Conservation (phyloP, 2,797 vertebrate genomes). For the Hyperoplus lanceolatus region DNA sequence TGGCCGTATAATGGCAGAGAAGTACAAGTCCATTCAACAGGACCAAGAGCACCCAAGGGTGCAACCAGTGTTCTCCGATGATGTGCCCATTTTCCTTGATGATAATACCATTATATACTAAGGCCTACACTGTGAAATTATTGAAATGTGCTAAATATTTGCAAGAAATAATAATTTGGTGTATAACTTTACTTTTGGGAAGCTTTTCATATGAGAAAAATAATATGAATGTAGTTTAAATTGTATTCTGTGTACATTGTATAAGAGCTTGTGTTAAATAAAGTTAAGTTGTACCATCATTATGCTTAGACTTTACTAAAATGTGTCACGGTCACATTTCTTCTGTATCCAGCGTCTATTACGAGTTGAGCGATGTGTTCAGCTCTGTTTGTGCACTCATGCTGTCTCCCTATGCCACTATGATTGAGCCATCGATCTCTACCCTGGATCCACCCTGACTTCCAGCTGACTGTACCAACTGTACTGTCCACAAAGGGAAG, state of each 20-base stretch:
- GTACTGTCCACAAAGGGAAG: too few species aligned
- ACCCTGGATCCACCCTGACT: too few species aligned
- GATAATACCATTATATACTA: slow-evolving; percentile 21
- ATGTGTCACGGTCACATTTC: not conserved
- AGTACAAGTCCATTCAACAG: slow-evolving; percentile 55
- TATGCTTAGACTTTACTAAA: not conserved
- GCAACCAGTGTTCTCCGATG: slow-evolving; percentile 33
- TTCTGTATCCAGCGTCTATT: too few species aligned
- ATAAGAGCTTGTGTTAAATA: not conserved
- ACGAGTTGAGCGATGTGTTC: too few species aligned
- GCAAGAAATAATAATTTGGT: not conserved
- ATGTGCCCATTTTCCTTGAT: slow-evolving; percentile 33
- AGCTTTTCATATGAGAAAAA: not conserved
- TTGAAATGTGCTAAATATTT: slow-evolving; percentile 9
- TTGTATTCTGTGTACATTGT: not conserved
- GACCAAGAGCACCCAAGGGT: slow-evolving; percentile 54
- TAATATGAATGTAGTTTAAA: not conserved
- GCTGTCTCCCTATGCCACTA: too few species aligned
- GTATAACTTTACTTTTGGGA: not conserved
- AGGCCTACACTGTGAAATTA: not conserved
- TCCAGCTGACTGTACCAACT: too few species aligned
- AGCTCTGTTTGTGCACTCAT: too few species aligned
- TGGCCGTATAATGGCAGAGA: slow-evolving; percentile 52
- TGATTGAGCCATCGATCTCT: too few species aligned
- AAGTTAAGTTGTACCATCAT: not conserved